Evolutionary conservation across 2,797 vertebrate genomes (phyloP), one percentile per base, ranked within the genome.

Genomic region (Halcyon badia): DNA sequence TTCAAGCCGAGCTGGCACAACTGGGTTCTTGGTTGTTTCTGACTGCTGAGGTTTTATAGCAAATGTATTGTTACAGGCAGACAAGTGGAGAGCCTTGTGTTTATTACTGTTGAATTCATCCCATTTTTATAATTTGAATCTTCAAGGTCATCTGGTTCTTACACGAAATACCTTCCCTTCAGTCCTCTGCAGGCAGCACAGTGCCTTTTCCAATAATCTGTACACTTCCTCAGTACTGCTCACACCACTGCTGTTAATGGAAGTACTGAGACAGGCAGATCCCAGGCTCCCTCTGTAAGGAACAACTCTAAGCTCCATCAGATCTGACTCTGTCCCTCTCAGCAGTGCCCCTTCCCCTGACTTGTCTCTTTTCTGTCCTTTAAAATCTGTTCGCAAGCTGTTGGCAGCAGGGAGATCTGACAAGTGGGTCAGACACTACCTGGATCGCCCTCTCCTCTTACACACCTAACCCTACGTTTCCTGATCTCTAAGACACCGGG

Each of bases 131-230:
- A 66, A 66, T 56, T 88, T 35, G 33, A 71, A 48, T 92, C 88
- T 92, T 77, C 80, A 93, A 93, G 86, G 90, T 82, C 66, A 90
- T 54, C 80, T 37, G 22, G 18, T 83, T 95, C 68, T 68, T 41
- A 70, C n/a, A 61, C 20, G 19, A 83, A 88, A 81, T 65, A 54
- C 66, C 57, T 90, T 75, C 49, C 54, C 62, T 87, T 58, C 77
- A 61, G 83, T 57, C 46, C 54, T 75, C 52, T 0, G 7, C 60
- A 1, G 0, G 65, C 58, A 64, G 65, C 42, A 16, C 22, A 77
- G 69, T 78, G 65, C 46, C 24, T 35, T 75, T 71, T 78, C 61
- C 44, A 83, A 88, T 86, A 46, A 83, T 79, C 61, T 72, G 20
- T 37, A 8, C 11, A 4, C 16, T 83, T 83, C 51, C 89, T 68